These are phyloP conservation scores for Paramormyrops kingsleyae DNA, from an alignment of 2,113 vertebrate species.

Conservation along the genomic window DNA sequence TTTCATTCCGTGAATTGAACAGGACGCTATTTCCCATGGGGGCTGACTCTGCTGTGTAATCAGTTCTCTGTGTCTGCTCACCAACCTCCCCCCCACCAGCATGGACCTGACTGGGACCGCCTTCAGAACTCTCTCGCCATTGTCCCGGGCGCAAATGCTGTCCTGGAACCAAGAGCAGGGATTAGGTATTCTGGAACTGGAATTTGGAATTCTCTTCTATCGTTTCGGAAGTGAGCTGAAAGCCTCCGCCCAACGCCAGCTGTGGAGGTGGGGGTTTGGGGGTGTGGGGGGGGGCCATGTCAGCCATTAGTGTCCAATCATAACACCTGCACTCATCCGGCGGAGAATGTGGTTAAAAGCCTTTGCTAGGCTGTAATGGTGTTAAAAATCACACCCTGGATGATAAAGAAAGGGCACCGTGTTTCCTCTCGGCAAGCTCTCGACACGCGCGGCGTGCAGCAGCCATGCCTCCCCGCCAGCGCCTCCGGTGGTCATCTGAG, in stretches of 20 bases:
- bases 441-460: background rate
- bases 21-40: background rate
- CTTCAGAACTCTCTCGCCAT: background rate
- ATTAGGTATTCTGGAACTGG: background rate
- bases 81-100: background rate
- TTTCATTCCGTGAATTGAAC: background rate
- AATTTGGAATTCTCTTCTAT: background rate
- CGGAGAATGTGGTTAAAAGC: background rate
- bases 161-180: background rate
- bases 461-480: background rate
- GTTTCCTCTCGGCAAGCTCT: background rate
- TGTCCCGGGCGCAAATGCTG: background rate
- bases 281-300: background rate
- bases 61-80: background rate
- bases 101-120: background rate
- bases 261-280: background rate
- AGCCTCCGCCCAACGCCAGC: background rate
- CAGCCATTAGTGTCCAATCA: background rate
- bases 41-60: background rate
- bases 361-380: background rate
- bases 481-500: background rate
- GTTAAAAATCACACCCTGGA: conserved; percentile 1
- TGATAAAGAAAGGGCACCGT: background rate
- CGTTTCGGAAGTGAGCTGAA: background rate
- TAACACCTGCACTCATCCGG: background rate